Evolutionary conservation across 2,888 invertebrate species (phyloP).

Genomic region (Chrysomela aeneicollis): DNA sequence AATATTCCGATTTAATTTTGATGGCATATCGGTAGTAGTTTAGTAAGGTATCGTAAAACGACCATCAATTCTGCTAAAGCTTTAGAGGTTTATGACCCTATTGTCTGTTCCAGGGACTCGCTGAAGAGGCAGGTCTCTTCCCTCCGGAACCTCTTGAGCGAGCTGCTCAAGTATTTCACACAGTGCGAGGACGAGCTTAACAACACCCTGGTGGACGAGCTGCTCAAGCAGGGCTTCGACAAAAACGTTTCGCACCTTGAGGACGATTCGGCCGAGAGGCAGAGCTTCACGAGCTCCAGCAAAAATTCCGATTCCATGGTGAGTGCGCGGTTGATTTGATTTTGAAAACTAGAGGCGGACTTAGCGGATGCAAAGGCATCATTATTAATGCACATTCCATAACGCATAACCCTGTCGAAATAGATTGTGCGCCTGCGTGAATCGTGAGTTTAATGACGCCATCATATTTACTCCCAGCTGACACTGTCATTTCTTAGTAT

Average conservation of each 20-base stretch:
- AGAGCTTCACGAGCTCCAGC: slow-evolving; percentile 43
- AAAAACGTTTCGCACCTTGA: slow-evolving; percentile 48
- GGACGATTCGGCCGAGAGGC: slow-evolving; percentile 47
- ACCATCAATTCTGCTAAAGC: not conserved
- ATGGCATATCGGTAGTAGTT: too few species aligned
- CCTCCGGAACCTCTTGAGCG: slow-evolving; percentile 71
- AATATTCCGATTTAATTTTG: too few species aligned
- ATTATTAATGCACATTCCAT: too few species aligned
- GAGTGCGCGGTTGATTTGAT: slow-evolving; percentile 22
- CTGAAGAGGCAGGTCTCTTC: slow-evolving; percentile 71
- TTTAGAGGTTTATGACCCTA: not conserved
- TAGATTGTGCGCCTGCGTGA: too few species aligned
- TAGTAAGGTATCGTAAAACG: too few species aligned
- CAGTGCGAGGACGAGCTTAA: slow-evolving; percentile 83
- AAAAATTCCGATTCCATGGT: slow-evolving; percentile 38
- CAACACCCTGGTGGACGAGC: slow-evolving; percentile 73
- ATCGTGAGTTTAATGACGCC: too few species aligned
- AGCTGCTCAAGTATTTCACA: slow-evolving; percentile 77
- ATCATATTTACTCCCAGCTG: too few species aligned
- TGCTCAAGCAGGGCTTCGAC: slow-evolving; percentile 61
- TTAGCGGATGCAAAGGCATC: too few species aligned
- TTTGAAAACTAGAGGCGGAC: slow-evolving; percentile 20
- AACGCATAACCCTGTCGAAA: too few species aligned
- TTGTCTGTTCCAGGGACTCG: slow-evolving; percentile 69
- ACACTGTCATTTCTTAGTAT: too few species aligned